Base-by-base conservation (phyloP, 2,797 vertebrate genomes). In the Pseudochirops cupreus region DNA sequence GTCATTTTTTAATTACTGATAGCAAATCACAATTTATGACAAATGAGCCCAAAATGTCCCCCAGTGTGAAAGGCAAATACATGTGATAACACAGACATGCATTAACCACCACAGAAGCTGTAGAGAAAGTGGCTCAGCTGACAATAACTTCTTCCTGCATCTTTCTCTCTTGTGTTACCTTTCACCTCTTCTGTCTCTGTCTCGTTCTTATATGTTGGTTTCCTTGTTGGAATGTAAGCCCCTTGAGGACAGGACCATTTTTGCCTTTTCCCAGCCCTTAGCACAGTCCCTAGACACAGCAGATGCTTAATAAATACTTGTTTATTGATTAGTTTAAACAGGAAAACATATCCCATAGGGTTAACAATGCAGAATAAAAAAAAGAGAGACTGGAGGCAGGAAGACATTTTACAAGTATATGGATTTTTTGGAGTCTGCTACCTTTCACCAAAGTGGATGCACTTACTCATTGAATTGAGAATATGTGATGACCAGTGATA, bases 391-490 rank as follows among this genome's bases (percentile, higher is more conserved):
- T 90, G 93, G 28, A 95, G 96, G 29, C 50, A 96, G 89, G 26
- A 56, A 91, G 33, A 29, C 56, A 56, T 93, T 95, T 96, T 94
- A 92, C 67, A 95, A 21, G n/a, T 21, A 96, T 96, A 94, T 5
- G 12, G n/a, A 52, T 93, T 93, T 93, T 96, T 92, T 93, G 67
- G 97, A 91, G 52, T 26, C 39, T 87, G 90, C 56, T 12, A 93
- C 56, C 62, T 82, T 92, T 82, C 4, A 93, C 56, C 55, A 96
- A 94, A 90, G 12, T 4, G 92, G 55, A 97, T 89, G 58, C 9
- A 94, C 93, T 54, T 95, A 29, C 93, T 57, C 52, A 94, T 93
- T 93, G 96, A 94, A 92, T 91, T 97, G 29, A 18, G 21, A 46
- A 39, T n/a, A 82, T 82, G 18, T 82, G 67, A 82, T 82, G 12